A percentile compares a stretch with the other conserved stretches of the same genome.
Conservation (phyloP, 2,113 vertebrate species). For the Lanius ludovicianus region DNA sequence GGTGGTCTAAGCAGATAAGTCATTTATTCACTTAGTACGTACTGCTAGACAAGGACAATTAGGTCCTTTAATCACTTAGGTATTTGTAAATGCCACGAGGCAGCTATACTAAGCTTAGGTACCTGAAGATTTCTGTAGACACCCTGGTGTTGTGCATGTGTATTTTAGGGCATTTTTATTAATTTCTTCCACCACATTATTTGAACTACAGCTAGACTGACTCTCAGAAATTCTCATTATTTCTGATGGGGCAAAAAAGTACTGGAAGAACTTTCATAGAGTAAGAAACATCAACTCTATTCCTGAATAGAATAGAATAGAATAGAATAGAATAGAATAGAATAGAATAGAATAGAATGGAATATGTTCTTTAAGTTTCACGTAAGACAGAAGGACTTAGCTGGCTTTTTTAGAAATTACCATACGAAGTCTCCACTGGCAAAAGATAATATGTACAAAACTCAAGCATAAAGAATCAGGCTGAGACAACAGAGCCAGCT, state of each 20-base stretch:
- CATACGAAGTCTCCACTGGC: background rate
- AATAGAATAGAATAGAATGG: background rate
- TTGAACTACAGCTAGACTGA: background rate
- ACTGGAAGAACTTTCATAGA: background rate
- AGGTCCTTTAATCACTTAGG: background rate
- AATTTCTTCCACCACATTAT: background rate
- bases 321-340: background rate
- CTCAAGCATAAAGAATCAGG: background rate
- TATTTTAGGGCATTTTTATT: background rate
- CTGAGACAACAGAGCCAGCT: background rate
- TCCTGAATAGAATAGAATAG: background rate
- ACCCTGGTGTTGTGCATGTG: background rate
- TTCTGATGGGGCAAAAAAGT: background rate
- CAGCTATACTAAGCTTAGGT: background rate
- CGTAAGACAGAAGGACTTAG: accelerated
- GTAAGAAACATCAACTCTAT: background rate
- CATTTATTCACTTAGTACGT: background rate
- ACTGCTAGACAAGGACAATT: background rate
- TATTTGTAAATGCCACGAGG: background rate
- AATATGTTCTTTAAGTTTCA: background rate
- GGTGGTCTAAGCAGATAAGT: background rate
- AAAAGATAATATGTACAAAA: background rate
- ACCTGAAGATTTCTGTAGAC: background rate
- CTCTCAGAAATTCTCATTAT: background rate
- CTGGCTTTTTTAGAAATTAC: background rate